Evolutionary conservation across 2,113 vertebrate genomes (phyloP).

Genomic region (Charina bottae): DNA sequence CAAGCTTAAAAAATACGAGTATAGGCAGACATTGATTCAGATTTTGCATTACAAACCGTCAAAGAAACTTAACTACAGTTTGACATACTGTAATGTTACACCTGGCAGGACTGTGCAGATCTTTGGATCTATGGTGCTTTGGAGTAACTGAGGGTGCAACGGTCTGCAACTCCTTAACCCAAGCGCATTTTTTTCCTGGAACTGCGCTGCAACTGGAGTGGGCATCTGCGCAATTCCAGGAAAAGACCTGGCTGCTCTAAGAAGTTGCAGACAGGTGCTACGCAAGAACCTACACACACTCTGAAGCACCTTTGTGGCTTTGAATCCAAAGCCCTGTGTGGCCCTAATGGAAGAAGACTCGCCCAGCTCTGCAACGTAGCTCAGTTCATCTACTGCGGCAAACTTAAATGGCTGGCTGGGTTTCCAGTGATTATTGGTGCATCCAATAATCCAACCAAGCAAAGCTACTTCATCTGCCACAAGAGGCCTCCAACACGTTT

Average conservation of each 20-base stretch:
- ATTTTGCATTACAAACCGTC: not conserved
- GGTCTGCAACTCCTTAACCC: not conserved
- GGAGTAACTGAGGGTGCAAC: not conserved
- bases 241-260: not conserved
- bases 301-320: too few species aligned
- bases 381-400: too few species aligned
- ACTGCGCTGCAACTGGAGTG: not conserved
- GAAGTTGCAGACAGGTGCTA: not conserved
- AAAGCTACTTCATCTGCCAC: too few species aligned
- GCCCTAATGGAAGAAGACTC: too few species aligned
- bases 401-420: too few species aligned
- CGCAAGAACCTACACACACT: too few species aligned
- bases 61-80: not conserved
- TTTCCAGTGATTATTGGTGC: too few species aligned
- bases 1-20: not conserved
- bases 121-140: not conserved
- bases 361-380: too few species aligned
- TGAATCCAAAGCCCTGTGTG: too few species aligned
- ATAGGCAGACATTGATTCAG: not conserved
- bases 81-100: not conserved
- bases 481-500: too few species aligned
- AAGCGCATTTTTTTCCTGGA: not conserved
- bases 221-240: not conserved
- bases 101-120: not conserved
- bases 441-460: too few species aligned